Evolutionary conservation across 2,888 invertebrate genomes (phyloP).

Genomic region (Osedax frankpressi): DNA sequence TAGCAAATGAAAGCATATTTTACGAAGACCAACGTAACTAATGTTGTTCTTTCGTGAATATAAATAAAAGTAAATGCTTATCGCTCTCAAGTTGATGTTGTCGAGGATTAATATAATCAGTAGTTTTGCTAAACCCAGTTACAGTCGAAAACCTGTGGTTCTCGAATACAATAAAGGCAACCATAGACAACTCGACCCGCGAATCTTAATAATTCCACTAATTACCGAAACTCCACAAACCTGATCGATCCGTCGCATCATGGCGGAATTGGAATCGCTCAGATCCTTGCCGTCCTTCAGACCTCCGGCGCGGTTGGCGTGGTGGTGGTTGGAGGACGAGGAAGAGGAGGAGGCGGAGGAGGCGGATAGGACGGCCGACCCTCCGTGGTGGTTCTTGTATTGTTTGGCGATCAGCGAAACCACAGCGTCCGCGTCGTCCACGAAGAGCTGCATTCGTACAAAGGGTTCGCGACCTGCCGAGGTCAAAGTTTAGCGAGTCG

Average conservation of each 20-base stretch:
- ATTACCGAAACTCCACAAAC: background rate
- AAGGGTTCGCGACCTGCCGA: constrained; percentile 66
- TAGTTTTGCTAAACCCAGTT: too few relatives aligned
- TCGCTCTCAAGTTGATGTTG: too few relatives aligned
- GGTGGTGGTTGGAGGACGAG: background rate
- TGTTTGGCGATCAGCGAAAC: constrained; percentile 88
- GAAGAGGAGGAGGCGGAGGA: background rate
- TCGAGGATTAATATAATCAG: too few relatives aligned
- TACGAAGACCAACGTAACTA: too few relatives aligned
- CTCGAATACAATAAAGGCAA: too few relatives aligned
- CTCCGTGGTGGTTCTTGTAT: constrained; percentile 52
- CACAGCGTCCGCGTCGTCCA: constrained; percentile 85
- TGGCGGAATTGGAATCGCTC: background rate
- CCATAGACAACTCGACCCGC: too few relatives aligned
- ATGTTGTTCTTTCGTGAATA: too few relatives aligned
- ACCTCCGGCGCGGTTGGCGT: background rate
- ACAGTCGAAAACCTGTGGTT: too few relatives aligned
- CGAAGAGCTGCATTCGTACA: constrained; percentile 65
- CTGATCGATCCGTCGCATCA: background rate
- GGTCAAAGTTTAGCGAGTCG: too few relatives aligned
- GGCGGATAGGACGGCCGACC: background rate
- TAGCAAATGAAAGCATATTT: too few relatives aligned
- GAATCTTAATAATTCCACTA: too few relatives aligned
- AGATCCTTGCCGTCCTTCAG: background rate
- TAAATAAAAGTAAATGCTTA: too few relatives aligned